These are phyloP conservation scores for Odiellus spinosus DNA, from an alignment of 2,888 invertebrate genomes.

Conservation along the genomic window DNA sequence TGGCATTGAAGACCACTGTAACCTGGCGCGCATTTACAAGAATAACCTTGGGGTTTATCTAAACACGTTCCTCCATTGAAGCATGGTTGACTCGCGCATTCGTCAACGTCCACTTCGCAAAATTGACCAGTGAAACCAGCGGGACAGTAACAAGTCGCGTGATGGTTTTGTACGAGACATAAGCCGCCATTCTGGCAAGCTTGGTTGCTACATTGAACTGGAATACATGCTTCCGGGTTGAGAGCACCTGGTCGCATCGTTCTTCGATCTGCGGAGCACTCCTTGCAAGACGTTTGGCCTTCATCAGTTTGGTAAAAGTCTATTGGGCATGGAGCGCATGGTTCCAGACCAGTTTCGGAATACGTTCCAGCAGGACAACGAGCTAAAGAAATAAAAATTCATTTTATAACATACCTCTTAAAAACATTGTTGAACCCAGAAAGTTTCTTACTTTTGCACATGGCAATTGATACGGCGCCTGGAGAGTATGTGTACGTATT, in stretches of 20 bases:
- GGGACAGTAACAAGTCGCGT: conserved; percentile 79
- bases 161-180: conserved; percentile 72
- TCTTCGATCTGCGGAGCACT: conserved; percentile 79
- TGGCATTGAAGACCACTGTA: conserved; percentile 89
- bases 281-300: conserved; percentile 69
- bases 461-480: conserved; percentile 63
- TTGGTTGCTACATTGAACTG: conserved; percentile 69
- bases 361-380: conserved; percentile 81
- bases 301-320: conserved; percentile 77
- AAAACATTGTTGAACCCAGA: background rate
- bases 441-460: conserved; percentile 43
- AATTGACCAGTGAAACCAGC: conserved; percentile 83
- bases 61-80: conserved; percentile 82
- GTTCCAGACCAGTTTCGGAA: conserved; percentile 80
- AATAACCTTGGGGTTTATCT: conserved; percentile 79
- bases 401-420: background rate
- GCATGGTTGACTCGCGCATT: conserved; percentile 85
- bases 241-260: conserved; percentile 64
- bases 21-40: conserved; percentile 56
- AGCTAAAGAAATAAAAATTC: conserved; percentile 32
- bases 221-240: conserved; percentile 68
- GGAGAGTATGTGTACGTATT: conserved; percentile 80
- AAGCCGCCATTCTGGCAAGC: conserved; percentile 82
- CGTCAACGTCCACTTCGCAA: conserved; percentile 88
- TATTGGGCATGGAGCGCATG: conserved; percentile 78